These are phyloP conservation scores for Chelon auratus DNA, from an alignment of 2,797 vertebrate genomes.

Conservation along the genomic window DNA sequence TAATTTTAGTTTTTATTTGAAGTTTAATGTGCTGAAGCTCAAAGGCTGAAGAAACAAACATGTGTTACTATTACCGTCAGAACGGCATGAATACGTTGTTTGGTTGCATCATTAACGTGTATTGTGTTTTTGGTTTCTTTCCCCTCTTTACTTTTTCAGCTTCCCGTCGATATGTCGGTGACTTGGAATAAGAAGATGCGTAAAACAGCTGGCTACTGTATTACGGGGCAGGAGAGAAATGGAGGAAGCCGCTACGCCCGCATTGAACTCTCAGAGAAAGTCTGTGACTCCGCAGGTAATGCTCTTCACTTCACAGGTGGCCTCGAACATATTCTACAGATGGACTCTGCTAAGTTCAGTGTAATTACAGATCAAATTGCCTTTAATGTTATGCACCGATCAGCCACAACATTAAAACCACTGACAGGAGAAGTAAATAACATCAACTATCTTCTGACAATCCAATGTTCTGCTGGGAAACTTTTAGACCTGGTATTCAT, in stretches of 20 bases:
- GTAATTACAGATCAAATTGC: too few relatives aligned
- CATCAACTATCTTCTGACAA: too few relatives aligned
- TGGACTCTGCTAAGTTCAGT: too few relatives aligned
- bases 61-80: neutral
- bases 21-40: neutral
- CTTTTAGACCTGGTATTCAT: too few relatives aligned
- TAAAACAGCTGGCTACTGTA: slow-evolving; percentile 91
- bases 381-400: too few relatives aligned
- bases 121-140: neutral
- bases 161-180: slow-evolving; percentile 87
- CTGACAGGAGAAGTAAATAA: too few relatives aligned
- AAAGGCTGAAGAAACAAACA: neutral
- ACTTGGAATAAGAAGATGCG: slow-evolving; percentile 96
- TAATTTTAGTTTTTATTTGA: neutral
- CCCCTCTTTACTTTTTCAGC: slow-evolving; percentile 73
- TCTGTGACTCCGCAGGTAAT: slow-evolving; percentile 94
- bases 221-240: slow-evolving; percentile 81
- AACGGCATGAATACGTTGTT: neutral
- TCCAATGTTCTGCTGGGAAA: too few relatives aligned
- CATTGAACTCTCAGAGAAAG: slow-evolving; percentile 92
- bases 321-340: neutral
- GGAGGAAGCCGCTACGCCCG: slow-evolving; percentile 84
- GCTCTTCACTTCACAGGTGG: neutral
- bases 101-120: neutral
- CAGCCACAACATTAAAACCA: too few relatives aligned